Evolutionary conservation across 1,140 invertebrate genomes (phyloP), one percentile per base, ranked within the genome.

Genomic region (Pogonomyrmex barbatus): DNA sequence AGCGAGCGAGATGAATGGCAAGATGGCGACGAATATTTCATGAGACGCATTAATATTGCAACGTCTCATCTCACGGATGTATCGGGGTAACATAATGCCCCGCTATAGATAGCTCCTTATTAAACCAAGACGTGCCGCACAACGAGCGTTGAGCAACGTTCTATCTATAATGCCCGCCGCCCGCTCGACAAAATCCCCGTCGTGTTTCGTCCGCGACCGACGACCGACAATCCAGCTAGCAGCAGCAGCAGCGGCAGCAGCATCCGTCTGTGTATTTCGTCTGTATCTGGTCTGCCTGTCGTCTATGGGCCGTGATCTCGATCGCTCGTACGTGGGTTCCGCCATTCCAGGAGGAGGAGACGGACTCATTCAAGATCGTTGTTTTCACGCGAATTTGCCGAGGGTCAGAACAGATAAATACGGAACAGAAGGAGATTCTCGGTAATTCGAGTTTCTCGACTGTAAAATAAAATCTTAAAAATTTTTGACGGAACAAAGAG

Each of bases 51-150:
- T 95, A 95, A 95, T 94, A 94, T 94, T 95, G 91, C 93, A 94
- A 91, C 92, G 93, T 93, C 94, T 95, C 94, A 94, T 94, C 94
- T 94, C 94, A 93, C 91, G 93, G 93, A 94, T 94, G 94, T 94
- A 94, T 95, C 94, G 93, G 93, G 94, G 92, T 94, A 94, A 95
- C 94, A 94, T 94, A 94, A 94, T 93, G 93, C 93, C 89, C 85
- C 90, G 92, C 94, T 94, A 94, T 94, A 94, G 93, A 94, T 94
- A 94, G 94, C 93, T 94, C 93, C 94, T 95, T 95, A 94, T 95
- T 95, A 94, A 95, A 94, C 92, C 93, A 93, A 91, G 92, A 91
- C 89, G 79, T 75, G 88, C 89, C 90, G 87, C 89, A 47, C 76
- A 81, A 81, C 89, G 90, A 83, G 79, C 90, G 91, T 93, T 93